Evolutionary conservation across 2,113 vertebrate genomes (phyloP).

Genomic region (Clupea harengus): DNA sequence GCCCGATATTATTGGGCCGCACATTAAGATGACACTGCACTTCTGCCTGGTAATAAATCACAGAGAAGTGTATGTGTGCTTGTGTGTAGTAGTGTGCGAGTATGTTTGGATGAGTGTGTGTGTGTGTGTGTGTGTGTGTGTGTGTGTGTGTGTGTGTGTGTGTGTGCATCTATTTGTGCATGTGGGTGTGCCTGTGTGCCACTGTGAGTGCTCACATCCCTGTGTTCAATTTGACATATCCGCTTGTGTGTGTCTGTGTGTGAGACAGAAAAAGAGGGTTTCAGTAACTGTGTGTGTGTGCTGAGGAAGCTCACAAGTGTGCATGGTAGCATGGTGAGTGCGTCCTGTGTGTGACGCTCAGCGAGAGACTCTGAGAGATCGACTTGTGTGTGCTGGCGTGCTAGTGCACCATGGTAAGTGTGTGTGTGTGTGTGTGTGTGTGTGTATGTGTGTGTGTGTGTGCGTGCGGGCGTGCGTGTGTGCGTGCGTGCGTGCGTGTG

Average conservation of each 20-base stretch:
- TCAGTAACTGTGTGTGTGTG: too few species aligned
- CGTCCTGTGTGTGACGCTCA: too few species aligned
- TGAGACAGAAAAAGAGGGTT: too few species aligned
- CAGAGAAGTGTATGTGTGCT: neutral
- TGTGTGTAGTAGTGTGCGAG: slow-evolving; percentile 35
- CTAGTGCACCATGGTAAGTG: too few species aligned
- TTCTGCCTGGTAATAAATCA: slow-evolving; percentile 28
- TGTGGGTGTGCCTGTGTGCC: slow-evolving; percentile 27
- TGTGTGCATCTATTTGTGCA: too few species aligned
- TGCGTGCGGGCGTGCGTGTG: neutral
- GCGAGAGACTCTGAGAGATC: too few species aligned
- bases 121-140: slow-evolving; percentile 23
- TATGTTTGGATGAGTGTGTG: neutral
- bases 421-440: neutral
- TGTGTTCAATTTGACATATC: too few species aligned
- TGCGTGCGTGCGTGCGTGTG: neutral
- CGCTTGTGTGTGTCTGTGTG: too few species aligned
- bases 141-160: neutral
- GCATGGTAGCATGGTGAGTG: too few species aligned
- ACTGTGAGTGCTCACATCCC: too few species aligned
- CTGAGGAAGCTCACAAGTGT: too few species aligned
- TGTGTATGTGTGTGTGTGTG: neutral
- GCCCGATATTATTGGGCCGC: slow-evolving; percentile 25
- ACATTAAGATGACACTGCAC: slow-evolving; percentile 29
- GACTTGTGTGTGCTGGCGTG: too few species aligned